Conservation (phyloP, 2,888 invertebrate species). For the Rotaria magnacalcarata region DNA sequence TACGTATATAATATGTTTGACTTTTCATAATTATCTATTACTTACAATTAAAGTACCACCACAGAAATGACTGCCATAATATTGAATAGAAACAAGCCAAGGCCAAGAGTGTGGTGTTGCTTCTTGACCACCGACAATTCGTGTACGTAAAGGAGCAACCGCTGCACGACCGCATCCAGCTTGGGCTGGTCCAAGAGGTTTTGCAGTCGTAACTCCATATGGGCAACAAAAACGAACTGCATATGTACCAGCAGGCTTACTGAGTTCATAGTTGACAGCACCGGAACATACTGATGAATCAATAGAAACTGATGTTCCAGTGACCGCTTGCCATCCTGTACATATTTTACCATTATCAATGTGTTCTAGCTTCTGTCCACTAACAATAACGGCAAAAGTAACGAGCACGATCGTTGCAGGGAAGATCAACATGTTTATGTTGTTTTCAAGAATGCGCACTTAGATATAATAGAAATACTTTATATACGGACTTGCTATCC, state of each 20-base stretch:
- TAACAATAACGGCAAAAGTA: background rate
- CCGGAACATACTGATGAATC: background rate
- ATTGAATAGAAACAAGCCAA: background rate
- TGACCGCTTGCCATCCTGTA: background rate
- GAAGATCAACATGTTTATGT: background rate
- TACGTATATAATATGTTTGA: background rate
- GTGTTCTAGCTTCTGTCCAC: background rate
- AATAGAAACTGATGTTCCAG: background rate
- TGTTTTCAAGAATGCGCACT: background rate
- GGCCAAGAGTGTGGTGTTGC: slow-evolving; percentile 22
- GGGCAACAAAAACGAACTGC: background rate
- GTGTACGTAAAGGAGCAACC: background rate
- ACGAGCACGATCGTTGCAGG: background rate
- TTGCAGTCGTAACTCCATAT: background rate
- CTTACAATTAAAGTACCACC: background rate
- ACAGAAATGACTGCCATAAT: background rate
- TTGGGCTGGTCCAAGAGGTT: background rate
- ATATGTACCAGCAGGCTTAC: too few species aligned
- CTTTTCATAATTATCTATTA: background rate
- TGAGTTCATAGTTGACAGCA: background rate
- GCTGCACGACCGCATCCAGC: background rate
- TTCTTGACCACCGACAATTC: slow-evolving; percentile 21
- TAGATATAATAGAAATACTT: background rate
- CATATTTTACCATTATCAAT: background rate
- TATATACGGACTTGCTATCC: background rate